Percentiles rank a stretch among this genome's conserved stretches.
Conservation (phyloP, 2,113 vertebrate genomes). For the Sterrhoptilus dennistouni region DNA sequence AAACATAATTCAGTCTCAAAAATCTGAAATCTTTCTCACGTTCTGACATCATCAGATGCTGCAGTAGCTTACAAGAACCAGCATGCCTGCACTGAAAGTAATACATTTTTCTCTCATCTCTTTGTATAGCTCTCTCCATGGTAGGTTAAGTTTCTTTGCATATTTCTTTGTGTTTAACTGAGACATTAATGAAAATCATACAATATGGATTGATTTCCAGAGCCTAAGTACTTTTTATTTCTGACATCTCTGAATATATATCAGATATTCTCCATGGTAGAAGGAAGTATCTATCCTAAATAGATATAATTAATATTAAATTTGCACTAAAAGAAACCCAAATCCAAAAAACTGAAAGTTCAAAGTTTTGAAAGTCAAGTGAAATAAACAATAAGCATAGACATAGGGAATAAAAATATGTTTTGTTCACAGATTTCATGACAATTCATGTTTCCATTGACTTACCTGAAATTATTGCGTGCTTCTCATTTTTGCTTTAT, state of each 20-base stretch:
- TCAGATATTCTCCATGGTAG: neutral
- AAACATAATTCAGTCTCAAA: neutral
- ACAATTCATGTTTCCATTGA: neutral
- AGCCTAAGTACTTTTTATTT: neutral
- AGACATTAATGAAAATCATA: neutral
- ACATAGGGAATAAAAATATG: neutral
- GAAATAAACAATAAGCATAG: neutral
- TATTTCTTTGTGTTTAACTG: neutral
- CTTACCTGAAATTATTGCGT: neutral
- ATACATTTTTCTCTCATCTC: neutral
- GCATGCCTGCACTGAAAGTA: neutral
- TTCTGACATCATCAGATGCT: neutral
- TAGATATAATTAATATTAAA: neutral
- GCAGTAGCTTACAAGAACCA: neutral
- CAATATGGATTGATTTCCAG: neutral
- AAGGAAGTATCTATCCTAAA: neutral
- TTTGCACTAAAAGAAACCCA: neutral
- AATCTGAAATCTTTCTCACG: neutral
- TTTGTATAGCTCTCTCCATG: neutral
- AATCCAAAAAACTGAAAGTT: fast-evolving
- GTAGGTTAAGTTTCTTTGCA: neutral
- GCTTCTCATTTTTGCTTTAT: neutral
- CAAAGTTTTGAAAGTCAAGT: neutral
- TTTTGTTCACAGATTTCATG: neutral
- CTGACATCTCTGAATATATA: neutral